Evolutionary conservation across 1,140 invertebrate genomes (phyloP).

Genomic region (Drosophila tani): DNA sequence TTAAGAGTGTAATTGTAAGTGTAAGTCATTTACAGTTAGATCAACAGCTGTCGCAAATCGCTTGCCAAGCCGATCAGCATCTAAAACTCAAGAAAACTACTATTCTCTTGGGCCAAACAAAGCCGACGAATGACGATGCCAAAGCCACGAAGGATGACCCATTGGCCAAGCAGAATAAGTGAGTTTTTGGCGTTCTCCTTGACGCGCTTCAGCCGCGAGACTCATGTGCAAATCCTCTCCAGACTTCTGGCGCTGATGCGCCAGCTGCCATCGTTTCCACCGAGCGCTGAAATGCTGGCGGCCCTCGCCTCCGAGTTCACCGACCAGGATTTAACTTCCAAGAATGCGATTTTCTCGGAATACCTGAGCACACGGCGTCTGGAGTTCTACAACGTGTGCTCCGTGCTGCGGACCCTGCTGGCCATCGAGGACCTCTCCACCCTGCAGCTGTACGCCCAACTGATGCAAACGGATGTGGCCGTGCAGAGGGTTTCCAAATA

Average conservation of each 20-base stretch:
- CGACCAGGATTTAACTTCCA: constrained; percentile 15
- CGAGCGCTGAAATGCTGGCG: constrained; percentile 37
- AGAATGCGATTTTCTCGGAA: constrained; percentile 20
- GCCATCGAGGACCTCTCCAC: constrained; percentile 61
- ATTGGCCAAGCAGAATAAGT: background rate
- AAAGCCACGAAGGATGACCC: too few relatives aligned
- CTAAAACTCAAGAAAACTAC: background rate
- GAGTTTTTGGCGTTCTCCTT: background rate
- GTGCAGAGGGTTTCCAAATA: constrained; percentile 11
- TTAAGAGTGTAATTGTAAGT: background rate
- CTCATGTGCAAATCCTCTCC: background rate
- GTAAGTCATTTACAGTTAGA: constrained; percentile 18
- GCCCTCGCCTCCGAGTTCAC: constrained; percentile 44
- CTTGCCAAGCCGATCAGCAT: background rate
- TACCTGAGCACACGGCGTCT: constrained; percentile 34
- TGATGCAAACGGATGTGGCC: constrained; percentile 39
- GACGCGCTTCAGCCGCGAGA: background rate
- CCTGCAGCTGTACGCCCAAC: constrained; percentile 48
- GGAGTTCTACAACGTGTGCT: constrained; percentile 51
- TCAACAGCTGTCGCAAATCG: constrained; percentile 25
- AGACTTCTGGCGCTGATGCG: constrained; percentile 48
- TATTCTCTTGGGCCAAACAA: background rate
- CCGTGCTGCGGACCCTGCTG: constrained; percentile 50
- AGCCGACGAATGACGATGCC: background rate
- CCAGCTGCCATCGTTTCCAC: constrained; percentile 39